Base-by-base conservation (phyloP, 64 coral and sea anemone genomes). In the Actinia tenebrosa region DNA sequence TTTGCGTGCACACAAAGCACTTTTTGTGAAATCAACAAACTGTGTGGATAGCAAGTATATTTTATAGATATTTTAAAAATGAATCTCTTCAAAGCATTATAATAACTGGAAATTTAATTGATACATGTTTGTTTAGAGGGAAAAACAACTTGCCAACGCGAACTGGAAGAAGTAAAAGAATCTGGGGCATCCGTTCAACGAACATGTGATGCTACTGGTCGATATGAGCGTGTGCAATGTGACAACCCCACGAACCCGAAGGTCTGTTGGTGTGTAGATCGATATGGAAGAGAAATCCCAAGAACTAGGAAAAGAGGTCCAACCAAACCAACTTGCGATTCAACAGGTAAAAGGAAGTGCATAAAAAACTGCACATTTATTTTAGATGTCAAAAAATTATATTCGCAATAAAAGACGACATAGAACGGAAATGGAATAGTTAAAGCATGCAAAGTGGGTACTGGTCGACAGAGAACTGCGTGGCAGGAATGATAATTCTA, bases 251-350 rank as follows among this genome's bases (percentile, higher is more conserved):
- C 64, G 19, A 81, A 50, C 44, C 79, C 79, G 16, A 45, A 71
- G 58, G 81, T 87, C 60, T 91, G 90, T 26, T 91, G 90, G 90
- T 91, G 90, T 87, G 84, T 86, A 3, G 90, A 91, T 83, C 86
- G 80, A 26, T 87, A 91, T 71, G 90, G 90, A 16, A 44, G 55
- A 87, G 90, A 91, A 64, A 75, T 87, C 17, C 85, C 90, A 10
- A 82, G 90, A 42, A 91, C 84, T n/a, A 60, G 89, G 68, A 53
- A 26, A 56, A 78, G 84, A 4, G 89, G 89, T 60, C 42, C 56
- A 10, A 87, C 22, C 15, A 87, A 64, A 47, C 89, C 89, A 25
- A 53, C 44, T 64, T 91, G 89, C 71, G 85, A 78, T 10, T 86
- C 89, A 56, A 62, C 43, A 46, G 84, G 89, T 91, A 86, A 45